phyloP scores from a whole-genome alignment of 2,113 vertebrate genomes.

The Seriola aureovittata region DNA sequence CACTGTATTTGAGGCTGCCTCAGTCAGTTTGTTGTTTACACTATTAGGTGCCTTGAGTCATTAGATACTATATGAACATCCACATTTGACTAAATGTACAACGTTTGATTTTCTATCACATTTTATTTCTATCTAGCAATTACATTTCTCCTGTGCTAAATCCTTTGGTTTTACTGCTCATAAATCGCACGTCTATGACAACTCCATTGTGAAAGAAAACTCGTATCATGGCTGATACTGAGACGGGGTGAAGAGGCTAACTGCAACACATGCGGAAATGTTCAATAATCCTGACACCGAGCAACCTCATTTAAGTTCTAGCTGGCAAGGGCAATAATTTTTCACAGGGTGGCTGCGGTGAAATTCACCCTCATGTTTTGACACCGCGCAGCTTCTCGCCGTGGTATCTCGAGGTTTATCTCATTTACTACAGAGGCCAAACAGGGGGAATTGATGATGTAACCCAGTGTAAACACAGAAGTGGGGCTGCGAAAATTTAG shows the following conservation, averaged over 20 bases:
- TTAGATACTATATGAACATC: background rate
- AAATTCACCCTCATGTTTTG: slow-evolving; percentile 20
- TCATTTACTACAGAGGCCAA: slow-evolving; percentile 48
- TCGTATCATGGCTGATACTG: background rate
- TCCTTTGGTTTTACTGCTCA: background rate
- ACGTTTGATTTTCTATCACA: background rate
- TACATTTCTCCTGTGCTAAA: slow-evolving; percentile 2
- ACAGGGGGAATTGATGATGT: slow-evolving; percentile 60
- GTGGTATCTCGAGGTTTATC: slow-evolving; percentile 55
- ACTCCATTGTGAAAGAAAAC: background rate
- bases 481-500: slow-evolving; percentile 43
- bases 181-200: background rate
- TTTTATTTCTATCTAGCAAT: background rate
- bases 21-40: slow-evolving; percentile 10
- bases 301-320: slow-evolving; percentile 34
- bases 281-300: slow-evolving; percentile 36
- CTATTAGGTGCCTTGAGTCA: background rate
- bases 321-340: slow-evolving; percentile 23
- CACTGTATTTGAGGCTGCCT: background rate
- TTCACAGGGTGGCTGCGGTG: background rate
- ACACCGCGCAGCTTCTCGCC: slow-evolving; percentile 11
- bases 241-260: background rate
- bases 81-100: background rate
- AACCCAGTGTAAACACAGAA: slow-evolving; percentile 67
- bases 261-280: slow-evolving; percentile 3